Evolutionary conservation across 1,140 invertebrate genomes (phyloP), one percentile per base, ranked within the genome.

Genomic region (Matsumurasca onukii): DNA sequence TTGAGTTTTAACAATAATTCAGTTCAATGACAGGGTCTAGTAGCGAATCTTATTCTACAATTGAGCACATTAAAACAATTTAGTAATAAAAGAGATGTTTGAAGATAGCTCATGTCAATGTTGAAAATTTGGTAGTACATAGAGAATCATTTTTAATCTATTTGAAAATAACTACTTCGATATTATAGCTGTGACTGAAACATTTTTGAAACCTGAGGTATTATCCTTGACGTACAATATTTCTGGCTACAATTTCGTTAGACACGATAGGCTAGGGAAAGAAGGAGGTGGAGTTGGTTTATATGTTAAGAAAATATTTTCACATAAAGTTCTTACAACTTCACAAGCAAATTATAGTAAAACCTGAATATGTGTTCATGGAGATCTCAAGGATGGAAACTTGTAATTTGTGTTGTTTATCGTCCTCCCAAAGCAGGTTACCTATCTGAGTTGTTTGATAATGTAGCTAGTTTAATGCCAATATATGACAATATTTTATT

Each of bases 101-200:
- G n/a, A 51, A 51, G 24, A 20, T 51, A 5, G 24, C 49, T 20
- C 49, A 51, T 51, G n/a, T 51, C 3, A 51, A 51, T 51, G 49
- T 51, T 51, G 49, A 51, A 51, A 51, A 51, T n/a, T 20, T 51
- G n/a, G 3, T 20, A 20, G 49, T 51, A 51, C 49, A 51, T n/a
- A 51, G 49, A 51, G 49, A 51, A 5, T 51, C 49, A 12, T 3
- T 51, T n/a, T 51, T 51, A 5, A 9, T 20, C n/a, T 20, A 5
- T 51, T 51, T 51, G n/a, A 17, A 51, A 20, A 51, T 20, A 20
- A 3, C n/a, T n/a, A n/a, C n/a, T n/a, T n/a, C n/a, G n/a, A n/a
- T n/a, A n/a, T n/a, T n/a, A n/a, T n/a, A n/a, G n/a, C 3, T 51
- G n/a, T 17, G n/a, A 20, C 24, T 17, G 24, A 20, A 51, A 20